phyloP scores from a whole-genome alignment of 2,113 vertebrate genomes.

The Fukomys damarensis region DNA sequence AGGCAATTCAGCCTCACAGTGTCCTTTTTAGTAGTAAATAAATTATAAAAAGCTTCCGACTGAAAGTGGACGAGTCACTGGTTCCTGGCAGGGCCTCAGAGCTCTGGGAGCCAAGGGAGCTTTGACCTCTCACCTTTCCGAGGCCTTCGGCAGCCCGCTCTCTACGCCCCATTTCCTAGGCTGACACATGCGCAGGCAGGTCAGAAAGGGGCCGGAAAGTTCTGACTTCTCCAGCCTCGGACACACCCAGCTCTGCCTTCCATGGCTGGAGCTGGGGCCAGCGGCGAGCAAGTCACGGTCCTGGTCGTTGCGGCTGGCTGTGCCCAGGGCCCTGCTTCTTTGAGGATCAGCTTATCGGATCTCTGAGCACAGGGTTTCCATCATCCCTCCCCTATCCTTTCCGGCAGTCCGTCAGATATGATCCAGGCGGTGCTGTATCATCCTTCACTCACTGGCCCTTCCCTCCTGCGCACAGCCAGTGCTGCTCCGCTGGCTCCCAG shows the following conservation, averaged over 20 bases:
- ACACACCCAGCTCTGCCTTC: not conserved
- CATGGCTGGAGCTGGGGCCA: not conserved
- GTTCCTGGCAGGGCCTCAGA: not conserved
- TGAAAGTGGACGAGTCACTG: not conserved
- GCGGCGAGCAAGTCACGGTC: not conserved
- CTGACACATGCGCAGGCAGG: not conserved
- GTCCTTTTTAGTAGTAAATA: not conserved
- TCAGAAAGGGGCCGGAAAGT: not conserved
- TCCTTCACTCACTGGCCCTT: not conserved
- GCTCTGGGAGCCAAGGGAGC: not conserved
- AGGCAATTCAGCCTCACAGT: not conserved
- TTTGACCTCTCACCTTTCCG: not conserved
- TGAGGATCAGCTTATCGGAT: not conserved
- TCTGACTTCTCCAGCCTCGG: not conserved
- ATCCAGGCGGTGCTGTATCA: not conserved
- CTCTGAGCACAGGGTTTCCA: not conserved
- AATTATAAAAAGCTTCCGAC: not conserved
- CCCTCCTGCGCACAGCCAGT: not conserved
- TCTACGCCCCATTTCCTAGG: not conserved
- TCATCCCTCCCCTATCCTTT: not conserved
- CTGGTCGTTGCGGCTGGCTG: too few species aligned
- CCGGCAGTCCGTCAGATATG: not conserved
- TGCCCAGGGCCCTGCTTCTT: not conserved
- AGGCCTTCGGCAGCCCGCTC: not conserved
- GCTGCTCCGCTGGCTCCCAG: not conserved